Base-by-base conservation (phyloP, 2,888 invertebrate genomes). In the Eremobia ochroleuca region DNA sequence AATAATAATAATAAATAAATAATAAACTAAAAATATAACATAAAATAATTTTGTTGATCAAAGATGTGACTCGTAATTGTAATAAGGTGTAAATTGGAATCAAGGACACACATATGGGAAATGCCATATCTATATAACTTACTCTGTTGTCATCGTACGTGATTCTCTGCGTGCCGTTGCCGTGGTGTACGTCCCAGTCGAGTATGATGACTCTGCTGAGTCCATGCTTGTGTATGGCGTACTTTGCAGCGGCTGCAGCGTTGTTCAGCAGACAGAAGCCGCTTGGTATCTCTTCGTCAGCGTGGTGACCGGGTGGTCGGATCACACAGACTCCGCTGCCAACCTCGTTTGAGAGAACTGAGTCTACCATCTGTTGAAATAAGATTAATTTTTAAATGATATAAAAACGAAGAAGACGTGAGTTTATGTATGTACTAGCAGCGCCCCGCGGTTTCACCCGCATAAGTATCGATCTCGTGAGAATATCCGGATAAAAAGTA, bases 181-280 rank as follows among this genome's bases (percentile, higher is more conserved):
- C 99, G 92, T 99, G 99, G 92, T 99, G 99, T 4, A 99, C 98
- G 94, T 99, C 99, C 98, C 99, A 99, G 96, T 99, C 99, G 0
- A 99, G 93, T 73, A 99, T 98, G 62, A 98, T 91, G 65, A 96
- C 93, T 61, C 98, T 97, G 87, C 97, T 96, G 1, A 98, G 90
- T 0, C 97, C 97, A 91, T 97, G 97, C 76, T 94, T 94, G 31
- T 96, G 92, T 3, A 98, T 92, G 1, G 98, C 98, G 93, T 98
- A 98, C 86, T 97, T 97, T 0, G 99, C 99, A 5, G 98, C 99
- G 34, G 98, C 96, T 0, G 98, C 98, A 8, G 98, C 98, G 93
- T 98, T 99, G 95, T 99, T 99, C 85, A 99, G 98, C 79, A 99
- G 97, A 89, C 99, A 99, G 96, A 99, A 99, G 0, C 99, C 99